A percentile compares a stretch with the other conserved stretches of the same genome.
phyloP scores from a whole-genome alignment of 37 sponge, comb jelly and placozoan genomes.

The Beroe forskalii region DNA sequence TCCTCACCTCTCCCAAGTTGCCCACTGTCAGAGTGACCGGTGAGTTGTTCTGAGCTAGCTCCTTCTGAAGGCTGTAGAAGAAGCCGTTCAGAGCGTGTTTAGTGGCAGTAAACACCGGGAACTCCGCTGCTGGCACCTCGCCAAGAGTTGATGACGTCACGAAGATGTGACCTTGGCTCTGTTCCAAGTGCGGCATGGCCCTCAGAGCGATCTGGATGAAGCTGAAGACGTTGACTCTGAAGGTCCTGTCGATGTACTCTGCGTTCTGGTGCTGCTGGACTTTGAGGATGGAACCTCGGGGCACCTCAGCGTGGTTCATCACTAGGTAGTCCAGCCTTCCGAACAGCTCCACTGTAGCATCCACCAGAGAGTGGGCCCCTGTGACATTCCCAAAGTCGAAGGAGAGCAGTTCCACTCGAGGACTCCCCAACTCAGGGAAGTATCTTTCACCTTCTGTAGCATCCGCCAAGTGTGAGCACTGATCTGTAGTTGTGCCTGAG shows the following conservation, averaged over 20 bases:
- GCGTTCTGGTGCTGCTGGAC: not conserved
- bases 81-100: conserved; percentile 61
- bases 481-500: conserved; percentile 32
- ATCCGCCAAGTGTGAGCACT: not conserved
- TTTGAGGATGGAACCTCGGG: not conserved
- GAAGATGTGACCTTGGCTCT: conserved; percentile 51
- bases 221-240: conserved; percentile 33
- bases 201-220: conserved; percentile 38
- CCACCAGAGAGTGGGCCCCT: not conserved
- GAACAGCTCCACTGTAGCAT: not conserved
- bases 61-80: conserved; percentile 59
- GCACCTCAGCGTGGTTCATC: conserved; percentile 5
- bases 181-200: conserved; percentile 29
- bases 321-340: conserved; percentile 27
- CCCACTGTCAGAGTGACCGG: conserved; percentile 33
- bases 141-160: conserved; percentile 11
- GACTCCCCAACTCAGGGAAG: conserved; percentile 14
- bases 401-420: not conserved
- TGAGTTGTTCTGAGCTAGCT: not conserved
- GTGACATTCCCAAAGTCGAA: conserved; percentile 38
- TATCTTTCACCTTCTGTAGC: not conserved
- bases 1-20: not conserved
- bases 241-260: not conserved
- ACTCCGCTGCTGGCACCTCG: not conserved
- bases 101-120: not conserved